Conservation (phyloP, 2,888 invertebrate genomes). For the Rotaria macrura region DNA sequence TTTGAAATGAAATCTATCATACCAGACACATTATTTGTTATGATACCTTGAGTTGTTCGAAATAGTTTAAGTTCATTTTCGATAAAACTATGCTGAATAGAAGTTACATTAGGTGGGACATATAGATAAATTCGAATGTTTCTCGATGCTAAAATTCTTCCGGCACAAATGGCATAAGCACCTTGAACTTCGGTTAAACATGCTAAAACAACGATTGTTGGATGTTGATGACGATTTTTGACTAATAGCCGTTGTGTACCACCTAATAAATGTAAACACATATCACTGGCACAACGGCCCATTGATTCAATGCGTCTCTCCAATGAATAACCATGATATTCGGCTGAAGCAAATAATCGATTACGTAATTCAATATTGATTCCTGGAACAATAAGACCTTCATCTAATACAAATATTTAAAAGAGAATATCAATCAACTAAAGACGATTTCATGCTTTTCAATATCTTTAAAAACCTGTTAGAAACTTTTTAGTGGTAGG, state of each 20-base stretch:
- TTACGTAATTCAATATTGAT: slow-evolving; percentile 22
- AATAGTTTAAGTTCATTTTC: slow-evolving; percentile 4
- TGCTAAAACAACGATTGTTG: slow-evolving; percentile 25
- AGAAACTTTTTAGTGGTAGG: background rate
- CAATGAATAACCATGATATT: slow-evolving; percentile 23
- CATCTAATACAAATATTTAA: slow-evolving; percentile 13
- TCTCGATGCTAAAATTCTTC: slow-evolving; percentile 23
- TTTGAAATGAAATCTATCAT: background rate
- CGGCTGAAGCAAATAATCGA: background rate
- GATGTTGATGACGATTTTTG: slow-evolving; percentile 32
- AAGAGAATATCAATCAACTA: no score
- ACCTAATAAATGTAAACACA: slow-evolving; percentile 31
- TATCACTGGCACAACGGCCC: slow-evolving; percentile 28
- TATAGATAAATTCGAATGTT: slow-evolving; percentile 27
- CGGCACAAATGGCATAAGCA: slow-evolving; percentile 24
- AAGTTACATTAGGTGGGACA: background rate
- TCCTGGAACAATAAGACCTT: slow-evolving; percentile 30
- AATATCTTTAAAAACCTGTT: background rate
- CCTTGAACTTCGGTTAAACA: slow-evolving; percentile 25
- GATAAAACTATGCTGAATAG: background rate
- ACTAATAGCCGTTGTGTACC: slow-evolving; percentile 27
- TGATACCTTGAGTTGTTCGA: background rate
- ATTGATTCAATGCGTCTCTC: slow-evolving; percentile 29
- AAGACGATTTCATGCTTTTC: background rate
- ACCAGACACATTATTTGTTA: slow-evolving; percentile 8